Evolutionary conservation across 1,140 invertebrate genomes (phyloP), one percentile per base, ranked within the genome.

Genomic region (Trichonephila clavata): DNA sequence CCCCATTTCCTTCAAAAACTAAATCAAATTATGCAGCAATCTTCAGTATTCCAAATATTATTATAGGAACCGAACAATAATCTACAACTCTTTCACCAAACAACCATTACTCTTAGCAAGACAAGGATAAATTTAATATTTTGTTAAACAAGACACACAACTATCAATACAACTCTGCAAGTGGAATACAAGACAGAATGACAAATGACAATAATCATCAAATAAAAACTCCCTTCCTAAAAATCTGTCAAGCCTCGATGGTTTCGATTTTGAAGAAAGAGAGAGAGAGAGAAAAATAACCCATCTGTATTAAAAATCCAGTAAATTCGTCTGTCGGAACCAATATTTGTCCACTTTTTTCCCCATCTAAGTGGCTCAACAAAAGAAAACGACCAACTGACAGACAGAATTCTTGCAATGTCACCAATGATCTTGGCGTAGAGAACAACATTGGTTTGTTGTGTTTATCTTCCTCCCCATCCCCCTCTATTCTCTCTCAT

Each of bases 341-440:
- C 50, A 84, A 84, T 84, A 84, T 84, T 84, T 57, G 81, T 84
- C 81, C 81, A 84, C 39, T 20, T 16, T 24, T 50, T 57, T 84
- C 20, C 27, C 27, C 18, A 57, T 84, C 50, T 84, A 84, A 84
- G 43, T 57, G 43, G 43, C 81, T 50, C 43, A n/a, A 59, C 43
- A 84, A 84, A 50, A 84, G n/a, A 50, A 27, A 84, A 84, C 21
- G 14, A 27, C 14, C 2, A 21, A 21, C 43, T 57, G 81, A 84
- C 43, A 84, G 57, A 59, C 81, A 57, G 57, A 57, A 59, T 84
- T 59, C 50, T 50, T 10, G 21, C 39, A 50, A 50, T 50, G 7
- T 77, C 71, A 39, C 71, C 21, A 57, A 59, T 81, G 43, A n/a
- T 32, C 39, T 21, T 84, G 50, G n/a, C 50, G 50, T 50, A 10